A percentile compares a stretch with the other conserved stretches of the same genome.
phyloP scores from a whole-genome alignment of 2,797 vertebrate species.

The Falco columbarius region DNA sequence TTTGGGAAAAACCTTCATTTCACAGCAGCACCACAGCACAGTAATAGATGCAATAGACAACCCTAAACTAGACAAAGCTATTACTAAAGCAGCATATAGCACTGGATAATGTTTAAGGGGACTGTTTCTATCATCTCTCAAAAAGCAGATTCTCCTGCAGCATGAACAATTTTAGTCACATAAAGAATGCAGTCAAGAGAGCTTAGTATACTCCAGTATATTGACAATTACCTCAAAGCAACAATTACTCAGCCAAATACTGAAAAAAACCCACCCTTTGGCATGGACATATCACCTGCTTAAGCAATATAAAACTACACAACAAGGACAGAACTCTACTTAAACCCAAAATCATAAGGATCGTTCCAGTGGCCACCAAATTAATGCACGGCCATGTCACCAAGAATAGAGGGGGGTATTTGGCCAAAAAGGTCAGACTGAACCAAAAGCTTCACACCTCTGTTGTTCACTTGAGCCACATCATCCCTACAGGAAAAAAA shows the following conservation, averaged over 20 bases:
- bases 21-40: background rate
- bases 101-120: background rate
- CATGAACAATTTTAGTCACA: slow-evolving; percentile 25
- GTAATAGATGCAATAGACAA: slow-evolving; percentile 19
- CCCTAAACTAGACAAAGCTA: slow-evolving; percentile 27
- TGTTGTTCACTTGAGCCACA: background rate
- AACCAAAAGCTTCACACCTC: background rate
- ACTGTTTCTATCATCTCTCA: slow-evolving; percentile 25
- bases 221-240: background rate
- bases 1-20: background rate
- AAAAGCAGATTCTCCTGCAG: slow-evolving; percentile 5
- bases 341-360: background rate
- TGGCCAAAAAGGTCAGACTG: background rate
- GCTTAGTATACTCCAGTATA: background rate
- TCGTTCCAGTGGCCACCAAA: background rate
- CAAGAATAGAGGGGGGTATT: background rate
- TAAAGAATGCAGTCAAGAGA: background rate
- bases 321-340: background rate
- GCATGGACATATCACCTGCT: background rate
- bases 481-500: background rate
- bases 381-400: background rate
- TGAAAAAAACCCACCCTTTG: background rate
- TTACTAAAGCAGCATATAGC: background rate
- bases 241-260: background rate
- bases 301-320: background rate